Percentiles rank a stretch among this genome's conserved stretches.
Evolutionary conservation across 2,888 invertebrate genomes (phyloP).

Genomic region (Andrena dorsata): DNA sequence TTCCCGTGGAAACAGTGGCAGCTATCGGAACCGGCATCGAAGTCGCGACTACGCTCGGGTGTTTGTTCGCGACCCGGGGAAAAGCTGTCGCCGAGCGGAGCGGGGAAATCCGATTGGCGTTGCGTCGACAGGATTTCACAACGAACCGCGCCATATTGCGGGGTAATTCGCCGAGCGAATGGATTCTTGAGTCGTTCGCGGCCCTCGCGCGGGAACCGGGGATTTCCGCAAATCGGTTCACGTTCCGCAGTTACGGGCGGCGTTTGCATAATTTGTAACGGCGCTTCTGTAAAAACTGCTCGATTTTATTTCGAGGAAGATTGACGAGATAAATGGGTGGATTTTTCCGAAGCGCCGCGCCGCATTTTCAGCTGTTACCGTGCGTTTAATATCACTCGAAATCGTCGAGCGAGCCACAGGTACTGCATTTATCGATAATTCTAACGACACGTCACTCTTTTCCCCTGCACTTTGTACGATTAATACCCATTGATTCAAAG

Average conservation of each 20-base stretch:
- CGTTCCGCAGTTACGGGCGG: conserved; percentile 5
- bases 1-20: background rate
- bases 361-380: conserved; percentile 12
- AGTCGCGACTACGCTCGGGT: background rate
- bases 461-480: no score
- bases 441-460: no score
- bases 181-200: conserved; percentile 21
- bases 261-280: conserved; percentile 37
- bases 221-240: conserved; percentile 31
- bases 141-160: conserved; percentile 17
- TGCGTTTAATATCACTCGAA: conserved; percentile 6
- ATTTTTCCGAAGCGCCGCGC: background rate
- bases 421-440: background rate
- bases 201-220: background rate
- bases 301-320: conserved; percentile 19
- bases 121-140: conserved; percentile 30
- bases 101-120: conserved; percentile 25
- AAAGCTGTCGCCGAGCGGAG: conserved; percentile 14
- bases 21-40: background rate
- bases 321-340: conserved; percentile 19
- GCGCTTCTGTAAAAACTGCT: background rate
- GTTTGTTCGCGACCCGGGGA: background rate
- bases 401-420: conserved; percentile 18
- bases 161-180: conserved; percentile 24
- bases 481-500: conserved; percentile 10